These are phyloP conservation scores for Paradoxurus hermaphroditus DNA, from an alignment of 2,113 vertebrate species.

Conservation along the genomic window DNA sequence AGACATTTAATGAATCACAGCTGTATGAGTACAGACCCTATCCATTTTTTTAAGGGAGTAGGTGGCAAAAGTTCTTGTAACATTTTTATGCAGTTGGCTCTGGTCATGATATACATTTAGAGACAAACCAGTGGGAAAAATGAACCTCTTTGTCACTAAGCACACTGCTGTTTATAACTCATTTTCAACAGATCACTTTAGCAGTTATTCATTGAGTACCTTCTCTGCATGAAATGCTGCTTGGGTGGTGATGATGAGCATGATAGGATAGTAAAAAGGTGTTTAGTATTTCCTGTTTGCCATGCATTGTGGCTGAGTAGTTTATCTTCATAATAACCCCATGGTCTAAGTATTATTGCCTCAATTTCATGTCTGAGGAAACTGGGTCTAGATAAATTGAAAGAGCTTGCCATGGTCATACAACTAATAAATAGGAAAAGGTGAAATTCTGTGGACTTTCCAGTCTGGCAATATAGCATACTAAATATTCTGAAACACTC, in stretches of 20 bases:
- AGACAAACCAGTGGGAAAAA: background rate
- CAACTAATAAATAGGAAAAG: background rate
- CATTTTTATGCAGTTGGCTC: background rate
- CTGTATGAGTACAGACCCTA: background rate
- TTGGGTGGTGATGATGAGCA: background rate
- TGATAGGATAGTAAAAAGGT: background rate
- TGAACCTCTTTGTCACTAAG: background rate
- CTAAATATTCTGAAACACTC: background rate
- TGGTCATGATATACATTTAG: background rate
- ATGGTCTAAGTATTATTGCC: background rate
- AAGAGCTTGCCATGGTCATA: background rate
- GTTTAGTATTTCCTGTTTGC: background rate
- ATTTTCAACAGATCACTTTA: background rate
- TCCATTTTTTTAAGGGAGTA: background rate
- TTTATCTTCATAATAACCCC: background rate
- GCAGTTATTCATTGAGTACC: background rate
- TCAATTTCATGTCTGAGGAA: conserved; percentile 1
- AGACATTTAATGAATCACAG: conserved; percentile 9
- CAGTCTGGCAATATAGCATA: background rate
- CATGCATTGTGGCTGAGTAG: background rate
- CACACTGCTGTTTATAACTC: background rate
- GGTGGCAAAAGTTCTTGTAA: background rate
- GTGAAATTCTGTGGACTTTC: background rate
- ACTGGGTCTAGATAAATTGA: background rate
- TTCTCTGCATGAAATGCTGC: background rate